Evolutionary conservation across 2,797 vertebrate species (phyloP).

Genomic region (Aulostomus chinensis): DNA sequence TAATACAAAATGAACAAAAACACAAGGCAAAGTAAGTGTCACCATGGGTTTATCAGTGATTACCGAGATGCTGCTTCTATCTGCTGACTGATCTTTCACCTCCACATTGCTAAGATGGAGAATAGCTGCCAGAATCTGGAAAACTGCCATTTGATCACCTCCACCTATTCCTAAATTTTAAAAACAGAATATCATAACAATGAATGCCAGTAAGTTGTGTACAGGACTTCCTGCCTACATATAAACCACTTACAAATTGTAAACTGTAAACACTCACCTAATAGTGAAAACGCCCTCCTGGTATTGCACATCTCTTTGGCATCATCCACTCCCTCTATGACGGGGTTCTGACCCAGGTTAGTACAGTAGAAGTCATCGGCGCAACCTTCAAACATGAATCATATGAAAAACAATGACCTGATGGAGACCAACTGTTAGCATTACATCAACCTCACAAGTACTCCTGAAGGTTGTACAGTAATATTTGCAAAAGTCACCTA

Average conservation of each 20-base stretch:
- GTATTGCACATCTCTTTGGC: slow-evolving; percentile 88
- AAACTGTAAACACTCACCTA: slow-evolving; percentile 89
- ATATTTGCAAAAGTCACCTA: slow-evolving; percentile 53
- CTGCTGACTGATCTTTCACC: slow-evolving; percentile 85
- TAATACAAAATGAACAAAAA: background rate
- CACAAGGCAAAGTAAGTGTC: too few species aligned
- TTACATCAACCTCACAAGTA: too few species aligned
- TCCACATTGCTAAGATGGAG: slow-evolving; percentile 95
- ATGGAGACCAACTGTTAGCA: too few species aligned
- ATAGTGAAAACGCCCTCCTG: slow-evolving; percentile 87
- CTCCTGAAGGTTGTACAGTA: too few species aligned
- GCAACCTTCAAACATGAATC: slow-evolving; percentile 80
- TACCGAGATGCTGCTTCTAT: slow-evolving; percentile 87
- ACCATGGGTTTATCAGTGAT: too few species aligned
- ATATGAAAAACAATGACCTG: too few species aligned
- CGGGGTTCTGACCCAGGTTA: slow-evolving; percentile 88
- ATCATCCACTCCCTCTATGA: slow-evolving; percentile 91
- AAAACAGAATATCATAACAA: background rate
- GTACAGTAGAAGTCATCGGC: slow-evolving; percentile 89
- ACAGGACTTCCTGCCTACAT: too few species aligned
- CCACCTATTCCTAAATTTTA: slow-evolving; percentile 88
- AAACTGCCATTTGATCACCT: slow-evolving; percentile 91
- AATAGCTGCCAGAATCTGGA: slow-evolving; percentile 90
- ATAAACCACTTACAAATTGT: too few species aligned
- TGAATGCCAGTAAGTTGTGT: too few species aligned